Conservation (phyloP, 2,113 vertebrate genomes). For the Pluvialis apricaria region DNA sequence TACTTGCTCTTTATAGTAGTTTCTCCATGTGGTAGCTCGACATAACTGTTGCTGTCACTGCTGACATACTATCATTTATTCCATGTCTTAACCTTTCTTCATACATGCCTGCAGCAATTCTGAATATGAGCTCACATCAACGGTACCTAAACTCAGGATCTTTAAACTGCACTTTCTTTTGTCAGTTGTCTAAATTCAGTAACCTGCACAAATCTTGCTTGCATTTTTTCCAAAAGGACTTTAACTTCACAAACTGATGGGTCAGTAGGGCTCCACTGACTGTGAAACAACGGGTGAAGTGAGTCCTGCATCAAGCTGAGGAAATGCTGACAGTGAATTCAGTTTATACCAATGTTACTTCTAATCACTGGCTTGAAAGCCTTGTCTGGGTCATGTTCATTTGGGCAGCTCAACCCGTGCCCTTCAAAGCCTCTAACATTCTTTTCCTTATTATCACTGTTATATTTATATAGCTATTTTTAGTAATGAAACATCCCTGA, state of each 20-base stretch:
- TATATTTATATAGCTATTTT: conserved; percentile 66
- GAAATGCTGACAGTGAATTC: conserved; percentile 76
- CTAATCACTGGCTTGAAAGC: conserved; percentile 79
- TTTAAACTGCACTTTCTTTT: conserved; percentile 16
- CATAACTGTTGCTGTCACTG: neutral
- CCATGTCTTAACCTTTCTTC: neutral
- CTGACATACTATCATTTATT: neutral
- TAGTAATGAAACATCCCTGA: conserved; percentile 83
- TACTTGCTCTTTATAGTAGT: neutral
- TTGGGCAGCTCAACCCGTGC: conserved; percentile 48
- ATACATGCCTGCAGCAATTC: neutral
- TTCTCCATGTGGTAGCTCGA: neutral
- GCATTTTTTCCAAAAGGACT: conserved; percentile 8
- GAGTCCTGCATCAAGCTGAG: conserved; percentile 5
- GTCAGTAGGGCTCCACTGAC: neutral
- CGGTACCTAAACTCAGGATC: neutral
- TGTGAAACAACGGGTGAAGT: neutral
- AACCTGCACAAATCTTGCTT: neutral
- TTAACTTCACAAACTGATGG: neutral
- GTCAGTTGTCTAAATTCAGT: neutral
- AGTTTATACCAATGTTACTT: conserved; percentile 57
- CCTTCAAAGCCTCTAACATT: conserved; percentile 70
- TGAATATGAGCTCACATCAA: neutral
- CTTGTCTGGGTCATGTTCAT: conserved; percentile 85
- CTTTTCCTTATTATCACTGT: conserved; percentile 62